Conservation (phyloP, 2,888 invertebrate genomes). For the Rotaria macrura region DNA sequence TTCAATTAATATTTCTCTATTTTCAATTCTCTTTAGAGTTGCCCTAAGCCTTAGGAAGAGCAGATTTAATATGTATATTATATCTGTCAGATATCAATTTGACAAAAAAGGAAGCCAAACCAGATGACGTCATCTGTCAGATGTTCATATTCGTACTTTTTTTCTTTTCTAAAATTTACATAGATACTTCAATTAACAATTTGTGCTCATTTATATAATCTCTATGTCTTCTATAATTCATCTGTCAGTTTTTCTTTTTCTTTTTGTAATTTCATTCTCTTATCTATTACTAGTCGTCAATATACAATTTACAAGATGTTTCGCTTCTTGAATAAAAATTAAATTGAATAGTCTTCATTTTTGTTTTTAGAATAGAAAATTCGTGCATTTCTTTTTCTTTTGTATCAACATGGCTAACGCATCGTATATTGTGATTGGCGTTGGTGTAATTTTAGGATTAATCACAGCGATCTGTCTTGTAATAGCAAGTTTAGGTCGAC, state of each 20-base stretch:
- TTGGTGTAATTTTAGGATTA: neutral
- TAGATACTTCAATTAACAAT: neutral
- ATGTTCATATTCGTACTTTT: neutral
- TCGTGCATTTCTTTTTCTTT: neutral
- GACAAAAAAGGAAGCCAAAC: neutral
- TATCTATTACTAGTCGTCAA: neutral
- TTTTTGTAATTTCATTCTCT: neutral
- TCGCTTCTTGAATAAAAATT: neutral
- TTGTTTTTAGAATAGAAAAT: neutral
- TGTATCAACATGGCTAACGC: neutral
- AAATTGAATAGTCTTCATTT: neutral
- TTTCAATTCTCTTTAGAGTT: neutral
- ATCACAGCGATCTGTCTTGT: neutral
- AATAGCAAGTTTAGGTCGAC: conserved; percentile 13
- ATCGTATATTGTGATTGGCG: neutral
- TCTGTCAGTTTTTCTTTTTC: neutral
- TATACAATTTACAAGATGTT: neutral
- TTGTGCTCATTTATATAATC: neutral
- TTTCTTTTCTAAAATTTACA: neutral
- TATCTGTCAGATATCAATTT: neutral
- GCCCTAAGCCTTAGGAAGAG: neutral
- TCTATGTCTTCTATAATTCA: neutral
- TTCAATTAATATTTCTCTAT: neutral
- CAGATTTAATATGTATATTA: neutral
- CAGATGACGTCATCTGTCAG: neutral